These are phyloP conservation scores for Abramis brama DNA, from an alignment of 2,113 vertebrate species.

Conservation along the genomic window DNA sequence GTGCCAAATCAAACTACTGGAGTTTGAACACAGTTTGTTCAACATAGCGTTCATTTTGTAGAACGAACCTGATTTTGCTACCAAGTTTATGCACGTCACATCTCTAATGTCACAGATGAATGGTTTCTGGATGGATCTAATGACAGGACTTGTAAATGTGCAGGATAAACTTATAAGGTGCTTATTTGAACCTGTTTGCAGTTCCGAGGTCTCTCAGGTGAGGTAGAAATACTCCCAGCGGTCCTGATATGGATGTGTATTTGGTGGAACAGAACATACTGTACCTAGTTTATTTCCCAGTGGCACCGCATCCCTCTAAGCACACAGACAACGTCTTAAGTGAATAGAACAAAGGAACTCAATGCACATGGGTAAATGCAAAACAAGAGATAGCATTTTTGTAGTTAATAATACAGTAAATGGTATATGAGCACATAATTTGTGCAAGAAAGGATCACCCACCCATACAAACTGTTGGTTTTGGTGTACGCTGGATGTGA, in stretches of 20 bases:
- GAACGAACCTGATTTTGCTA: neutral
- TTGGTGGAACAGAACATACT: conserved; percentile 21
- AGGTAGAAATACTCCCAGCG: conserved; percentile 10
- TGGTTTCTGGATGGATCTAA: neutral
- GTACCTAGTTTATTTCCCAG: conserved; percentile 23
- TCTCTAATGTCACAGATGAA: neutral
- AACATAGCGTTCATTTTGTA: neutral
- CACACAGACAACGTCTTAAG: neutral
- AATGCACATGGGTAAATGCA: neutral
- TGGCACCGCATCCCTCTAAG: neutral
- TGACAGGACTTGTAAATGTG: neutral
- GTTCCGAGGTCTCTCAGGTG: neutral
- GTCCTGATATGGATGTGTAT: neutral
- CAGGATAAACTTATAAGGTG: neutral
- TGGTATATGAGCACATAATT: neutral
- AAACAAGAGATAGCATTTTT: neutral
- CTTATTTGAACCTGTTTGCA: conserved; percentile 1
- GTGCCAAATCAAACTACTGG: conserved; percentile 24
- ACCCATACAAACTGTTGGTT: conserved; percentile 5
- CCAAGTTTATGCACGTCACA: neutral
- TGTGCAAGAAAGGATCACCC: conserved; percentile 4
- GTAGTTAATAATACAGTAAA: neutral
- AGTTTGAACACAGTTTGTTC: neutral
- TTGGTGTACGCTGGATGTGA: conserved; percentile 7
- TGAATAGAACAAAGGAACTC: neutral